These are phyloP conservation scores for Phaethon lepturus DNA, from an alignment of 2,113 vertebrate genomes.

Conservation along the genomic window DNA sequence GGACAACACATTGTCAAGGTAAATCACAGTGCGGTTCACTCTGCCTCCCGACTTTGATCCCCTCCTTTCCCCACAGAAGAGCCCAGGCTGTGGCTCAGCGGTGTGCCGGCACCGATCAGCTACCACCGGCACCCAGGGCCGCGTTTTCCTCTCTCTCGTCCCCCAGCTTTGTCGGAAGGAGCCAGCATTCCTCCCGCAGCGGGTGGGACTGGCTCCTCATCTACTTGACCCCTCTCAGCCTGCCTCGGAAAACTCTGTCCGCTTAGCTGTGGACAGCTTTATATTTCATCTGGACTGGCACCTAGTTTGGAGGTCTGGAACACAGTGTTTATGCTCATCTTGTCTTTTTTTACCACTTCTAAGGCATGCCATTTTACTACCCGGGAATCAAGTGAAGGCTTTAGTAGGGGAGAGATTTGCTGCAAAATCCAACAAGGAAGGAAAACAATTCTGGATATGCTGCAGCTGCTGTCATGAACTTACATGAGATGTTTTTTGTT, in stretches of 20 bases:
- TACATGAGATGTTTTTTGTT: background rate
- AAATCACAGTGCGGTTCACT: background rate
- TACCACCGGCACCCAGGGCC: background rate
- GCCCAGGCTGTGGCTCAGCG: rapidly evolving
- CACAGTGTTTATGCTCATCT: background rate
- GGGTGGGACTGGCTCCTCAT: background rate
- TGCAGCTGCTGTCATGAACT: slow-evolving; percentile 11
- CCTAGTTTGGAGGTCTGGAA: background rate
- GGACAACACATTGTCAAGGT: slow-evolving; percentile 15
- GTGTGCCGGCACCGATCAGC: background rate
- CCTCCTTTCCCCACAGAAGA: background rate
- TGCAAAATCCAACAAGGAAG: background rate
- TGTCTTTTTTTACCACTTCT: background rate
- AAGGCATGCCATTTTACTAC: background rate
- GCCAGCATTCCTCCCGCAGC: rapidly evolving
- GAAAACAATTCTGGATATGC: background rate
- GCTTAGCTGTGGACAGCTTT: background rate
- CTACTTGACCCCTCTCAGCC: background rate
- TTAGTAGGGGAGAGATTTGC: background rate
- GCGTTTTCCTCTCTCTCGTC: background rate
- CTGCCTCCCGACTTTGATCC: background rate
- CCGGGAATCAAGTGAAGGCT: background rate
- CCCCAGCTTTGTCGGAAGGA: background rate
- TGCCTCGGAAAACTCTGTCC: background rate
- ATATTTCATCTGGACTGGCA: slow-evolving; percentile 29